Evolutionary conservation across 2,113 vertebrate genomes (phyloP).

Genomic region (Misgurnus anguillicaudatus): DNA sequence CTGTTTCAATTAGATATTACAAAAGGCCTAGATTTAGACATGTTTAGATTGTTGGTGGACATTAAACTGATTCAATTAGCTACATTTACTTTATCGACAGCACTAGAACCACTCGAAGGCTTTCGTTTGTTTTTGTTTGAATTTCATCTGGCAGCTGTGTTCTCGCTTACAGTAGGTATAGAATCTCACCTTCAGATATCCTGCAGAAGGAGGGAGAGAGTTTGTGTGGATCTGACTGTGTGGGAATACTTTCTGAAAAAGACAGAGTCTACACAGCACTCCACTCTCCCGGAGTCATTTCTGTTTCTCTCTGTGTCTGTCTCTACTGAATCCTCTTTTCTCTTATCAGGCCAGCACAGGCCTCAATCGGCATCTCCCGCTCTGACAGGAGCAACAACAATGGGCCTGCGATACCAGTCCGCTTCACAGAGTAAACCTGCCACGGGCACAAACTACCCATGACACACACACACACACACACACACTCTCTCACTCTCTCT

Average conservation of each 20-base stretch:
- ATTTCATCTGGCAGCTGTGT: neutral
- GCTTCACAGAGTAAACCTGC: constrained; percentile 76
- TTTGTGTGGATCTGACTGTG: constrained; percentile 32
- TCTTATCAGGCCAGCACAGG: constrained; percentile 80
- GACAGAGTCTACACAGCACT: constrained; percentile 33
- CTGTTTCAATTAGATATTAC: too few species aligned
- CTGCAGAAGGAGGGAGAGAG: neutral
- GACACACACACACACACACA: constrained; percentile 61
- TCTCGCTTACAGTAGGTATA: constrained; percentile 1
- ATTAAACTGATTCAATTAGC: too few species aligned
- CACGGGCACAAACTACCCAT: constrained; percentile 82
- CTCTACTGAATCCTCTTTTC: constrained; percentile 77
- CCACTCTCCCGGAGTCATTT: constrained; percentile 36
- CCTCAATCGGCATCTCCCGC: constrained; percentile 63
- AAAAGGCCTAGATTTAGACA: too few species aligned
- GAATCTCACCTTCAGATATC: constrained; percentile 3
- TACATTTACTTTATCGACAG: too few species aligned
- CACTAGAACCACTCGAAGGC: neutral
- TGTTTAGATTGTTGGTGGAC: too few species aligned
- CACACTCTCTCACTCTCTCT: constrained; percentile 20
- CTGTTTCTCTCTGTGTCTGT: constrained; percentile 46
- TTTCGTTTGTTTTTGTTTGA: neutral
- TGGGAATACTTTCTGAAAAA: constrained; percentile 33
- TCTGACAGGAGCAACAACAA: constrained; percentile 70
- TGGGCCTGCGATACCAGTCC: constrained; percentile 63